Evolutionary conservation across 2,888 invertebrate genomes (phyloP).

Genomic region (Sussaba pulchella): DNA sequence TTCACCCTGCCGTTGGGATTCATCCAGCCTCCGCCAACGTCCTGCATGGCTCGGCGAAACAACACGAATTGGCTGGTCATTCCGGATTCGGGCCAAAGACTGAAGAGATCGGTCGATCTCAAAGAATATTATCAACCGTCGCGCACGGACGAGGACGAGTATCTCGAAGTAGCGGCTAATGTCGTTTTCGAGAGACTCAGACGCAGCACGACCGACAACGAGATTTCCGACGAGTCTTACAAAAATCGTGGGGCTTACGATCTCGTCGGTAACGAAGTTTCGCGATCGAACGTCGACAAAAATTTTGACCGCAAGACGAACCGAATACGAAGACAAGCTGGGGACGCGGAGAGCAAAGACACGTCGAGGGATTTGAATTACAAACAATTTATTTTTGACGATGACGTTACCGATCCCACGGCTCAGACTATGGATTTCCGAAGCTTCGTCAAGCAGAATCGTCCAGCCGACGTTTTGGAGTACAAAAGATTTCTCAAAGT

Average conservation of each 20-base stretch:
- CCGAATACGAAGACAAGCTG: conserved; percentile 68
- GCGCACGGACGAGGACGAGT: conserved; percentile 72
- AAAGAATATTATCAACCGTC: conserved; percentile 70
- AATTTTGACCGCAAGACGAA: conserved; percentile 40
- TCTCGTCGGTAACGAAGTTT: conserved; percentile 52
- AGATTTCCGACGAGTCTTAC: conserved; percentile 31
- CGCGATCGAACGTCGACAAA: conserved; percentile 52
- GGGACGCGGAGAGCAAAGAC: conserved; percentile 41
- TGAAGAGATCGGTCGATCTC: conserved; percentile 85
- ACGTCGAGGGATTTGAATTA: conserved; percentile 65
- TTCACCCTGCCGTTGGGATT: conserved; percentile 98
- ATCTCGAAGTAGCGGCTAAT: conserved; percentile 79
- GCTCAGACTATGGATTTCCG: conserved; percentile 76
- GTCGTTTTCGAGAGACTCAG: conserved; percentile 81
- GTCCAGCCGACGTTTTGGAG: conserved; percentile 78
- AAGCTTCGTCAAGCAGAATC: conserved; percentile 76
- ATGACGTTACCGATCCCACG: conserved; percentile 65
- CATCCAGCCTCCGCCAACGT: conserved; percentile 96
- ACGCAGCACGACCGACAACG: conserved; percentile 73
- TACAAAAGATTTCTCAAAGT: conserved; percentile 80
- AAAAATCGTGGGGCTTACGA: conserved; percentile 51
- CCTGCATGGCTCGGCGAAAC: conserved; percentile 90
- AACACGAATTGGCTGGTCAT: conserved; percentile 88
- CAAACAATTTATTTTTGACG: conserved; percentile 68
- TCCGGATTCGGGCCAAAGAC: conserved; percentile 85